A percentile compares a stretch with the other conserved stretches of the same genome.
Evolutionary conservation across 2,113 vertebrate species (phyloP).

Genomic region (Pteropus alecto): DNA sequence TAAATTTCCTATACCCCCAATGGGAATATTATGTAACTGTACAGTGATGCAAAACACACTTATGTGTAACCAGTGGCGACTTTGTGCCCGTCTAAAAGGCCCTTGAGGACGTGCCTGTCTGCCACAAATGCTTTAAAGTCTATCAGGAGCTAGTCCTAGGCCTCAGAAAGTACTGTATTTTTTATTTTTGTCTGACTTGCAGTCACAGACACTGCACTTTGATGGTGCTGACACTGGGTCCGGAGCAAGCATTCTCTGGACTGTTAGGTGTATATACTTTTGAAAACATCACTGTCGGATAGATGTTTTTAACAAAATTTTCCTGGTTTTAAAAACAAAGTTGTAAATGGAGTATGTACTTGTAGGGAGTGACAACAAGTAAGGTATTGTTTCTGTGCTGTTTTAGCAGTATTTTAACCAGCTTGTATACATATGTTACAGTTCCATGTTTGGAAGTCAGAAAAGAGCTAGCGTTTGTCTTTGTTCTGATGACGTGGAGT

Average conservation of each 20-base stretch:
- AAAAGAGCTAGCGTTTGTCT: conserved; percentile 79
- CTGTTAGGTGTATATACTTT: conserved; percentile 81
- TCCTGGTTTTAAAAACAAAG: conserved; percentile 69
- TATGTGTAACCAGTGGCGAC: conserved; percentile 29
- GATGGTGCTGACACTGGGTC: conserved; percentile 84
- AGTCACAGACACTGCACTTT: conserved; percentile 83
- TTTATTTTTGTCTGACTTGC: conserved; percentile 81
- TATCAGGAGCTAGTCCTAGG: conserved; percentile 77
- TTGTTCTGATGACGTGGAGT: conserved; percentile 70
- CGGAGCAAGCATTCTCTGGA: conserved; percentile 76
- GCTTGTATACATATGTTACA: conserved; percentile 78
- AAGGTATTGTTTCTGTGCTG: conserved; percentile 82
- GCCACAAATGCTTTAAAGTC: conserved; percentile 79
- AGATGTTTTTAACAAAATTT: conserved; percentile 70
- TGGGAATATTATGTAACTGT: conserved; percentile 60
- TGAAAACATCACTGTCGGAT: conserved; percentile 75
- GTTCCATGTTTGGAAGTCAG: conserved; percentile 73
- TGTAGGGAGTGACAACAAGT: conserved; percentile 81
- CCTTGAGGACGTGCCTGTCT: conserved; percentile 57
- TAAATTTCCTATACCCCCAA: conserved; percentile 64
- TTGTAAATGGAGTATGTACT: conserved; percentile 63
- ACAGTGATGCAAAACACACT: conserved; percentile 49
- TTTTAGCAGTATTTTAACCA: conserved; percentile 83
- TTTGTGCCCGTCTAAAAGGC: conserved; percentile 47
- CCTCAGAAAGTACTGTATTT: conserved; percentile 80